Evolutionary conservation across 2,797 vertebrate genomes (phyloP).

Genomic region (Columba guinea): DNA sequence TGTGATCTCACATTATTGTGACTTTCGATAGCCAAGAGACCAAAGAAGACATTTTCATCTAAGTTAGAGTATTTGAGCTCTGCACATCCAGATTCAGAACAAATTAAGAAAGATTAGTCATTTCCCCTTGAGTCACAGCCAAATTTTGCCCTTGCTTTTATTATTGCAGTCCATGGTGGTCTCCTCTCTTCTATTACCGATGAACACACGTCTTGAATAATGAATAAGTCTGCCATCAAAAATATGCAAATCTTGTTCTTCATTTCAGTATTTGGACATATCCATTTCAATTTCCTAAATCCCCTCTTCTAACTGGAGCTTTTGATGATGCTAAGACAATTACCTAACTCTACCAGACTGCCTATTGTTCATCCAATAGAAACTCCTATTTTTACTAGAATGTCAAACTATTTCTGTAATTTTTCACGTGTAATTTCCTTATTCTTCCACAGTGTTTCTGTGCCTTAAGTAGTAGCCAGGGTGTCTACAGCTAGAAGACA

Average conservation of each 20-base stretch:
- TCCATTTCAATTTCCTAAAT: conserved; percentile 48
- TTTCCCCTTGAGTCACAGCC: not conserved
- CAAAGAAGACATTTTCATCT: not conserved
- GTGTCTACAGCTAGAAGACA: not conserved
- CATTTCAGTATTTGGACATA: conserved; percentile 43
- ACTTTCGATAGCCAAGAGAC: not conserved
- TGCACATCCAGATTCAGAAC: not conserved
- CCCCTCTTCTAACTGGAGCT: conserved; percentile 17
- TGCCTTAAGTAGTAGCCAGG: not conserved
- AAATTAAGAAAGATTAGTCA: conserved; percentile 35
- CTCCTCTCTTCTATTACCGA: not conserved
- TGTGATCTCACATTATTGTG: not conserved
- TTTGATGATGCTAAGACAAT: conserved; percentile 49
- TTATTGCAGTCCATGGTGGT: not conserved
- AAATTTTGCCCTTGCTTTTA: conserved; percentile 46
- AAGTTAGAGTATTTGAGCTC: conserved; percentile 10
- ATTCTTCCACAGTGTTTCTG: not conserved
- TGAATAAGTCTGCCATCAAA: conserved; percentile 30
- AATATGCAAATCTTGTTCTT: conserved; percentile 45
- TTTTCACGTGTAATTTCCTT: not conserved
- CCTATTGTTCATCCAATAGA: not conserved
- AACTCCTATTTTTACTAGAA: not conserved
- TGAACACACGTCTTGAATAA: not conserved
- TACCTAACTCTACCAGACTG: conserved; percentile 9
- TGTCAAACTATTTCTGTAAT: not conserved